Evolutionary conservation across 2,797 vertebrate genomes (phyloP).

Genomic region (Acestrorhynchus altus): DNA sequence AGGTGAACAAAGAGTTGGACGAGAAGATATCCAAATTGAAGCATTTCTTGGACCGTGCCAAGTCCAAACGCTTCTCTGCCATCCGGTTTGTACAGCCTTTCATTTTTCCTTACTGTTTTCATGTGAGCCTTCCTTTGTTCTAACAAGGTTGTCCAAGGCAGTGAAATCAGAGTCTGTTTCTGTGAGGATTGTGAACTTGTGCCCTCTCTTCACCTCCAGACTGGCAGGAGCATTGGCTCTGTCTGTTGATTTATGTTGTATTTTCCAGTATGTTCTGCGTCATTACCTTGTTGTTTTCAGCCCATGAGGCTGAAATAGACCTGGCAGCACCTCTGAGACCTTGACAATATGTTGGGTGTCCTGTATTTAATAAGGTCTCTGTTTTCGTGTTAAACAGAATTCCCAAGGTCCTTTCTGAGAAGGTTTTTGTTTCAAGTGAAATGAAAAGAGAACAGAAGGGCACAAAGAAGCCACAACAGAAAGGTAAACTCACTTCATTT

Average conservation of each 20-base stretch:
- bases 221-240: constrained; percentile 38
- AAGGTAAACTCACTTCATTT: constrained; percentile 72
- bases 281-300: constrained; percentile 42
- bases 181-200: constrained; percentile 42
- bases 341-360: constrained; percentile 21
- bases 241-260: constrained; percentile 43
- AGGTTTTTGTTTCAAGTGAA: constrained; percentile 77
- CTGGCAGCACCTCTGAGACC: constrained; percentile 11
- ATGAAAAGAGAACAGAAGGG: constrained; percentile 67
- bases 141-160: constrained; percentile 49
- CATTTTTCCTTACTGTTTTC: constrained; percentile 29
- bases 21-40: constrained; percentile 94
- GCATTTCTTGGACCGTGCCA: constrained; percentile 93
- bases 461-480: constrained; percentile 67
- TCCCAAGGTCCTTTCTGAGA: constrained; percentile 87
- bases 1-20: constrained; percentile 85
- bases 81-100: constrained; percentile 82
- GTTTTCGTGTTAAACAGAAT: constrained; percentile 80
- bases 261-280: constrained; percentile 49
- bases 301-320: constrained; percentile 30
- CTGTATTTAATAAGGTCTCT: constrained; percentile 41
- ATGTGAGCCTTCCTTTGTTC: constrained; percentile 25
- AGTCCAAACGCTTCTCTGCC: constrained; percentile 93
- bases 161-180: constrained; percentile 34
- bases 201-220: constrained; percentile 33